phyloP scores from a whole-genome alignment of 2,113 vertebrate genomes.

The Aegithalos caudatus region DNA sequence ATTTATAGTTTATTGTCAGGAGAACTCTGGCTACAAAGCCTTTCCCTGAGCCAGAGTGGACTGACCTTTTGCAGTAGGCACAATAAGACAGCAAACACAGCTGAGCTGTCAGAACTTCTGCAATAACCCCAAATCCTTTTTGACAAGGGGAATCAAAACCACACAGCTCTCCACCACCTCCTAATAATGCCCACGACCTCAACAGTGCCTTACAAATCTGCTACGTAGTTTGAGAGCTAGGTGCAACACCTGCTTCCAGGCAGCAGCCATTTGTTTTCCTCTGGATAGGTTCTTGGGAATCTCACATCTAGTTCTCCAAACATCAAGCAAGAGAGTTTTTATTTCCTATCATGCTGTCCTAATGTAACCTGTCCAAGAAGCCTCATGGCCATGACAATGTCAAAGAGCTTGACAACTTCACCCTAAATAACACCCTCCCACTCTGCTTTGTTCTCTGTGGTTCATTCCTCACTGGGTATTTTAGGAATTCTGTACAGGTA shows the following conservation, averaged over 20 bases:
- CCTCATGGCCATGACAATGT: not conserved
- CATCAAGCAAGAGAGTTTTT: not conserved
- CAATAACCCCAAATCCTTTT: conserved; percentile 57
- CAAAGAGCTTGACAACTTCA: not conserved
- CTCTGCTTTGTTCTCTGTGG: not conserved
- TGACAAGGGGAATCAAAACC: conserved; percentile 38
- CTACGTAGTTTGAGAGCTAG: not conserved
- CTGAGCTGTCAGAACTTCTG: conserved; percentile 26
- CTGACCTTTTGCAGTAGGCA: conserved; percentile 51
- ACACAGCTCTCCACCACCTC: not conserved
- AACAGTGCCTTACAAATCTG: not conserved
- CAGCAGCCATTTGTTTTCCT: not conserved
- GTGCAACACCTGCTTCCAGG: not conserved
- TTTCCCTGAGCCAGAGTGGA: not conserved
- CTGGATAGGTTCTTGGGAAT: not conserved
- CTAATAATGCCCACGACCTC: not conserved
- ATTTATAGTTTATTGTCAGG: conserved; percentile 25
- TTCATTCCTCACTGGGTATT: not conserved
- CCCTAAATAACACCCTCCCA: not conserved
- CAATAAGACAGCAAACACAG: not conserved
- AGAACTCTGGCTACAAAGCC: conserved; percentile 8
- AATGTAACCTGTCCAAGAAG: not conserved
- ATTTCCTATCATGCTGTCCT: not conserved
- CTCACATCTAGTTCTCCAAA: not conserved
- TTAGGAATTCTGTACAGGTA: not conserved